Conservation (phyloP, 2,888 invertebrate genomes). For the Dasypogon diadema region DNA sequence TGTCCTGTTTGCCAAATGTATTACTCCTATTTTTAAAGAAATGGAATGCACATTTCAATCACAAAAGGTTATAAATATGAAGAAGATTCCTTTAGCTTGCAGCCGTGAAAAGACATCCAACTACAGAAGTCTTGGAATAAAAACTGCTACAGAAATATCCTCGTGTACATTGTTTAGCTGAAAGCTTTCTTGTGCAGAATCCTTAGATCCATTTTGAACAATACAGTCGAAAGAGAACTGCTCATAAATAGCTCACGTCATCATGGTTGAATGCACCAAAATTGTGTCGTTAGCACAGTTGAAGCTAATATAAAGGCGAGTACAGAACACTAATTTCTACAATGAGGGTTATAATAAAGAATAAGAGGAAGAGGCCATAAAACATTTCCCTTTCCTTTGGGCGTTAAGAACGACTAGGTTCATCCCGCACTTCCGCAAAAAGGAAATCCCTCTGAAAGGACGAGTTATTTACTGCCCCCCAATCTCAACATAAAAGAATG, state of each 20-base stretch:
- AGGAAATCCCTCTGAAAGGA: conserved; percentile 27
- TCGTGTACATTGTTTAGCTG: conserved; percentile 18
- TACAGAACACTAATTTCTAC: conserved; percentile 20
- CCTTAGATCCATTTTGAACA: conserved; percentile 22
- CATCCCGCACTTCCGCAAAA: conserved; percentile 35
- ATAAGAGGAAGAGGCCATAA: conserved; percentile 7
- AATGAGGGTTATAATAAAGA: conserved; percentile 12
- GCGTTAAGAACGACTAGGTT: conserved; percentile 13
- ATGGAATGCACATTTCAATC: no score
- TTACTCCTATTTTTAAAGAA: no score
- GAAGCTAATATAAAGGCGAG: conserved; percentile 9
- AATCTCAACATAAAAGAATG: conserved; percentile 1
- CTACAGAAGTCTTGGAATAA: neutral
- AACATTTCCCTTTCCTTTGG: conserved; percentile 11
- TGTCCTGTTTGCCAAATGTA: no score
- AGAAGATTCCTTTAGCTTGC: neutral
- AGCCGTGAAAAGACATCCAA: no score
- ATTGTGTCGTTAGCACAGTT: conserved; percentile 34
- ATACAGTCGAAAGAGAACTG: conserved; percentile 25
- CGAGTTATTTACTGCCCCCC: conserved; percentile 33
- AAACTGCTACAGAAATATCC: conserved; percentile 10
- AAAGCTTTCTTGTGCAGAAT: conserved; percentile 17
- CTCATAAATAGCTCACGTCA: conserved; percentile 33
- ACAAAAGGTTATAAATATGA: no score
- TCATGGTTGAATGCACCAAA: conserved; percentile 34